Evolutionary conservation across 2,797 vertebrate genomes (phyloP), one percentile per base, ranked within the genome.

Genomic region (Aphelocoma californica): DNA sequence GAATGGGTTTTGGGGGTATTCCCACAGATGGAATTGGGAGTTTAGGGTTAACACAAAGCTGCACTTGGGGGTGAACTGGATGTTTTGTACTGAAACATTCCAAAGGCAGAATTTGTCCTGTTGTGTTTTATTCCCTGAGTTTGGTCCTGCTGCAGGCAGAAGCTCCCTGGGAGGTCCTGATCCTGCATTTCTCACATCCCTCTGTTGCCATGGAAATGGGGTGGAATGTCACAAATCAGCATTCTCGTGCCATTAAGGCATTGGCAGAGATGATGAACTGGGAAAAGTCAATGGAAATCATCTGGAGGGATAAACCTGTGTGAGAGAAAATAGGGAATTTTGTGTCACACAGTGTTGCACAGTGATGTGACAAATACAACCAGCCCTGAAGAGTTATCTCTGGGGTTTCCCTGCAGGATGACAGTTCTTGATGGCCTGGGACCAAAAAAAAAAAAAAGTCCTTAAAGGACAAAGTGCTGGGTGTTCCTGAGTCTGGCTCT

Each of bases 141-240:
- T 60, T 31, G 61, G 32, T 32, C 29, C 74, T 47, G 81, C 38
- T 78, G 60, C 31, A 42, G 34, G 40, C 66, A 4, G 29, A 82
- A 81, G 88, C 89, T 94, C 42, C 0, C 86, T 13, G 18, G 44
- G 91, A 93, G 95, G 42, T 92, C 91, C 66, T 69, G 88, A 80
- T 70, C 81, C 90, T 45, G 92, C 84, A 18, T 92, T 96, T 86
- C 79, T 96, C 93, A 75, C 77, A 32, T 66, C 89, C 79, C 48
- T 61, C 72, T 42, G 31, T 86, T 92, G 84, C 95, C 70, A 3
- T 92, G 91, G 95, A 69, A 75, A 95, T 79, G 72, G 42, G 77
- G 12, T 56, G 50, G 50, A 23, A n/a, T 57, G 18, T 56, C n/a
- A 24, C 67, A 40, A 61, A 75, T 61, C 58, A 58, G 77, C 67